Conservation (phyloP, 2,888 invertebrate genomes). For the Horisme vitalbata region DNA sequence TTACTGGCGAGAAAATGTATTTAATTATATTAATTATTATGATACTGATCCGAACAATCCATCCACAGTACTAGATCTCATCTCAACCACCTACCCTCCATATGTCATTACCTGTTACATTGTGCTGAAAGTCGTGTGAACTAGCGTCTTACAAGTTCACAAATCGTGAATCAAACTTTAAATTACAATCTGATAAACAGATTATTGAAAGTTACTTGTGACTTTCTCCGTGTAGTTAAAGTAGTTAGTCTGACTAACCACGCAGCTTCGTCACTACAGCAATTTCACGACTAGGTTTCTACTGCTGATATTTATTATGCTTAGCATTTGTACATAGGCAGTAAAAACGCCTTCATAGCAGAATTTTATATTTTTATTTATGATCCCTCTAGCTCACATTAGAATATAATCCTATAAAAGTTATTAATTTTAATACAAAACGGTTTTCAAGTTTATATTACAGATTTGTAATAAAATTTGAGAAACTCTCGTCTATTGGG, state of each 20-base stretch:
- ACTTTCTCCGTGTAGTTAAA: conserved; percentile 30
- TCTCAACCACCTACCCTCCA: no score
- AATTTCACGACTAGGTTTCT: conserved; percentile 25
- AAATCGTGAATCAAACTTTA: conserved; percentile 22
- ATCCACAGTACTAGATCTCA: no score
- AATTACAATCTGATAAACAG: conserved; percentile 16
- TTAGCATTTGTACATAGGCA: conserved; percentile 8
- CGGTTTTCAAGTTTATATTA: background rate
- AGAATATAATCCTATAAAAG: no score
- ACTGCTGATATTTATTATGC: conserved; percentile 24
- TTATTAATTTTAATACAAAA: no score
- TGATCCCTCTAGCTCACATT: no score
- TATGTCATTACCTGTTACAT: no score
- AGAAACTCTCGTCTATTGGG: conserved; percentile 33
- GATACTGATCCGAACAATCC: no score
- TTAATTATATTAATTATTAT: no score
- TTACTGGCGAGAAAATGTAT: no score
- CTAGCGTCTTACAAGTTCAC: no score
- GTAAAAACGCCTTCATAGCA: conserved; percentile 25
- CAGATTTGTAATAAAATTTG: conserved; percentile 24
- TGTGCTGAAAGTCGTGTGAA: no score
- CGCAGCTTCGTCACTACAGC: conserved; percentile 9
- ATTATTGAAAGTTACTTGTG: conserved; percentile 7
- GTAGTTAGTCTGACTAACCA: conserved; percentile 18
- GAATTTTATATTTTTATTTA: background rate